phyloP scores from a whole-genome alignment of 92 coral and sea anemone genomes.

The Desmophyllum pertusum region DNA sequence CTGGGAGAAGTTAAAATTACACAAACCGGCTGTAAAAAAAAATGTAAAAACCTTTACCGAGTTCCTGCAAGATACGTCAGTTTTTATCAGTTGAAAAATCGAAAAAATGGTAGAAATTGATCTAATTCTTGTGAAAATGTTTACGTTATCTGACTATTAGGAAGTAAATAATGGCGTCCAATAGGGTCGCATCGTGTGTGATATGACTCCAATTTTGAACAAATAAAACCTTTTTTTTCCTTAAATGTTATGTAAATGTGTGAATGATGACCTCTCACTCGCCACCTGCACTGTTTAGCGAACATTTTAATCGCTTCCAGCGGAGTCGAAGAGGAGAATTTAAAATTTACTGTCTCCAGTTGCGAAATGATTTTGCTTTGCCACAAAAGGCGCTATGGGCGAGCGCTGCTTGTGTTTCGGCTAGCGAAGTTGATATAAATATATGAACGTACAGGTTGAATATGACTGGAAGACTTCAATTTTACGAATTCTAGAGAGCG shows the following conservation, averaged over 20 bases:
- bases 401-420: background rate
- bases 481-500: background rate
- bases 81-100: background rate
- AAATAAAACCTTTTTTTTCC: background rate
- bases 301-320: slow-evolving; percentile 8
- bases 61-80: background rate
- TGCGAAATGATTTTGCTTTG: background rate
- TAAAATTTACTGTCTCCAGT: background rate
- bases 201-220: background rate
- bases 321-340: too few species aligned
- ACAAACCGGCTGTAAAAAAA: too few species aligned
- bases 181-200: background rate
- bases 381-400: background rate
- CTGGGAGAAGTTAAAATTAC: too few species aligned
- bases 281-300: slow-evolving; percentile 6
- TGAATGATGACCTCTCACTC: background rate
- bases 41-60: too few species aligned
- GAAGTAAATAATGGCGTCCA: background rate
- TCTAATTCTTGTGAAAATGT: background rate
- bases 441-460: background rate
- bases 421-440: background rate
- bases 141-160: background rate
- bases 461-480: background rate
- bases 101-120: background rate
- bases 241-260: background rate